Base-by-base conservation (phyloP, 2,797 vertebrate genomes). In the Sebastes matsubarae region DNA sequence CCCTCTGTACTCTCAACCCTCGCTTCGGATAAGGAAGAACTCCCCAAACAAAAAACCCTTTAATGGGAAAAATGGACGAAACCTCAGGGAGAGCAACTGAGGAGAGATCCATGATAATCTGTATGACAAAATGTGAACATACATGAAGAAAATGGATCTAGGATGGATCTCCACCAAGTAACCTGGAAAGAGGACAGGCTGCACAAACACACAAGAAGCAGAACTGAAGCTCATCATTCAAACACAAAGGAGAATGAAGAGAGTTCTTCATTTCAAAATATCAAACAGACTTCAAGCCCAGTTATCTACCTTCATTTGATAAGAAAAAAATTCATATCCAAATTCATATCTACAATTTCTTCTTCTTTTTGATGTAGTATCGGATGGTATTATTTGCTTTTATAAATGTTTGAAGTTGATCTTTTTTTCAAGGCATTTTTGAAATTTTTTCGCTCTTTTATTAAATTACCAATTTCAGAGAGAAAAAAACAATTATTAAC, bases 121-220 rank as follows among this genome's bases (percentile, higher is more conserved):
- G 16, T 29, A 29, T 59, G 57, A 27, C 25, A 46, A 46, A 46
- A 46, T 46, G 16, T 46, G 42, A 18, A 16, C 38, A 42, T 7
- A 46, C 0, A 46, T 46, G 0, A 7, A 46, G 42, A 46, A 46
- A 46, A 46, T 46, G 16, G 42, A 46, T 46, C 42, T 1, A 0
- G 16, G 14, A 38, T 30, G 30, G 30, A 30, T 46, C 42, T 46
- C 7, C 1, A 46, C 42, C 42, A 8, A 0, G 6, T 46, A 2
- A 18, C 42, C 0, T 46, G 42, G 1, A 46, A 46, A 46, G 42
- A 46, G 42, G 42, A 46, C 42, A 46, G 1, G 16, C 42, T 46
- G 6, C 16, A 46, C 42, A 46, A 46, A 46, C 42, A 46, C 16
- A 46, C 16, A 46, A 46, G 16, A 46, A 18, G 42, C 16, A 18